phyloP scores from a whole-genome alignment of 2,113 vertebrate species.

The Pterocles orientalis region DNA sequence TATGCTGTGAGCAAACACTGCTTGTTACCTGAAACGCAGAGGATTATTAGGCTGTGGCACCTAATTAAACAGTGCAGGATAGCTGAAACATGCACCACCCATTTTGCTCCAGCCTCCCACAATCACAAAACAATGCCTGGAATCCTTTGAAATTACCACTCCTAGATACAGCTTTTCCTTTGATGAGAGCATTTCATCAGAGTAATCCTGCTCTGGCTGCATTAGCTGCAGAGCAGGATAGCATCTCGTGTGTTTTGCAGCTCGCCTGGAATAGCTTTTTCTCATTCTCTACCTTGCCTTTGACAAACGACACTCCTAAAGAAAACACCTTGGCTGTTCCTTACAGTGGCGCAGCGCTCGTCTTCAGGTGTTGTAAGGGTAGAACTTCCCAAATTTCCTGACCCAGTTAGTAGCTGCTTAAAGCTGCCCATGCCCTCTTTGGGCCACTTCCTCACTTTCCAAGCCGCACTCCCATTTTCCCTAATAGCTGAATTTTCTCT shows the following conservation, averaged over 20 bases:
- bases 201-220: constrained; percentile 31
- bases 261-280: not conserved
- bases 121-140: constrained; percentile 44
- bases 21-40: not conserved
- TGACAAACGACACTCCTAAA: not conserved
- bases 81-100: constrained; percentile 43
- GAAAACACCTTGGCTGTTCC: not conserved
- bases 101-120: constrained; percentile 51
- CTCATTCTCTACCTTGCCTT: not conserved
- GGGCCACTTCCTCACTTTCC: not conserved
- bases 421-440: not conserved
- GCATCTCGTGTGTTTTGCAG: not conserved
- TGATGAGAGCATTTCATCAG: constrained; percentile 50
- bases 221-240: constrained; percentile 22
- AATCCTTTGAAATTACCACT: constrained; percentile 66
- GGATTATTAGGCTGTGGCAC: constrained; percentile 29
- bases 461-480: rapidly evolving
- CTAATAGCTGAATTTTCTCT: not conserved
- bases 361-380: not conserved
- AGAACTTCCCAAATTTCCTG: not conserved
- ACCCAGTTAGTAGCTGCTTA: rapidly evolving
- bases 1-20: not conserved
- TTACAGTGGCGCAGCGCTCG: not conserved
- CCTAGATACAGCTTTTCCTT: constrained; percentile 38
- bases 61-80: constrained; percentile 29